These are phyloP conservation scores for Stictocephala bisonia DNA, from an alignment of 2,888 invertebrate genomes.

Conservation along the genomic window DNA sequence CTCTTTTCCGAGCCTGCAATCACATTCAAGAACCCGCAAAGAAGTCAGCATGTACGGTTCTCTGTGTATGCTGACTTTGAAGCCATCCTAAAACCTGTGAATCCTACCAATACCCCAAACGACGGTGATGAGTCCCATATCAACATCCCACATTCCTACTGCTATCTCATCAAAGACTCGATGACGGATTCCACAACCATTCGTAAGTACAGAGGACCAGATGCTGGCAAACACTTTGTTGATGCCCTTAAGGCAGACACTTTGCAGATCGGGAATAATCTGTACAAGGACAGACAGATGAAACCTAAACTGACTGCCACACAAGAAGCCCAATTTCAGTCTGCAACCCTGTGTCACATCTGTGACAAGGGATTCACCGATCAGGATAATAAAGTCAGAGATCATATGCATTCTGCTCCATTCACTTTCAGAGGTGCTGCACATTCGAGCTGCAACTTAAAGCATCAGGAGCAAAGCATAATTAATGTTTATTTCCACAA, in stretches of 20 bases:
- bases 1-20: too few species aligned
- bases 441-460: neutral
- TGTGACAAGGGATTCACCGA: neutral
- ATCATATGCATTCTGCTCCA: too few species aligned
- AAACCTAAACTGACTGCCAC: neutral
- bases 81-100: too few species aligned
- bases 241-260: neutral
- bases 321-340: neutral
- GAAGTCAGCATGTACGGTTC: too few species aligned
- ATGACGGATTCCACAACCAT: neutral
- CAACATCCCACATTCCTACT: slow-evolving; percentile 1
- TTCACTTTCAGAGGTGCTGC: slow-evolving; percentile 11
- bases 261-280: slow-evolving; percentile 1
- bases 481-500: slow-evolving; percentile 8
- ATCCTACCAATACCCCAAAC: neutral
- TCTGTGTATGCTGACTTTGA: too few species aligned
- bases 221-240: slow-evolving; percentile 5
- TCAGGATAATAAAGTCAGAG: neutral
- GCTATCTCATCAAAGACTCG: neutral
- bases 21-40: too few species aligned
- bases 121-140: too few species aligned
- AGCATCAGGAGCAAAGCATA: neutral
- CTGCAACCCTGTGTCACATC: neutral
- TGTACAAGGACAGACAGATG: slow-evolving; percentile 7
- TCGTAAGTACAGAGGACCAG: neutral